These are phyloP conservation scores for Campodea augens DNA, from an alignment of 1,140 invertebrate species.

Conservation along the genomic window DNA sequence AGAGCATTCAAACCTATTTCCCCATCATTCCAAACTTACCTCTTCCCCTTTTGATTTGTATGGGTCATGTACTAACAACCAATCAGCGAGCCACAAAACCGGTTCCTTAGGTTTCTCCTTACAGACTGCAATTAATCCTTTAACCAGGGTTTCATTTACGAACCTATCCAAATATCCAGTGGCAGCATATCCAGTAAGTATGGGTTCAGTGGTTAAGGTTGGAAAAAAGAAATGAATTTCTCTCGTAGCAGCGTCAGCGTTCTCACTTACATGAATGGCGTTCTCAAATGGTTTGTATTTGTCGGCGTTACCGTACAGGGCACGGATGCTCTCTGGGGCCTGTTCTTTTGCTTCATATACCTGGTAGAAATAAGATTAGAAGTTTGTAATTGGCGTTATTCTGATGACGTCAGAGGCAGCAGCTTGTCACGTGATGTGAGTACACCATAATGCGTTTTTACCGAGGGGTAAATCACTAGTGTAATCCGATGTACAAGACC, in stretches of 20 bases:
- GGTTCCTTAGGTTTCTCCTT: slow-evolving; percentile 51
- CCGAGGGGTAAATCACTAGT: too few relatives aligned
- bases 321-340: slow-evolving; percentile 48
- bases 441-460: too few relatives aligned
- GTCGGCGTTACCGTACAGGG: slow-evolving; percentile 44
- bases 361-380: too few relatives aligned
- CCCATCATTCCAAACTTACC: background rate
- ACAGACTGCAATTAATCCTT: slow-evolving; percentile 46
- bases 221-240: slow-evolving; percentile 85
- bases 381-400: too few relatives aligned
- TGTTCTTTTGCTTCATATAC: slow-evolving; percentile 40
- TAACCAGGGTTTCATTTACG: slow-evolving; percentile 39
- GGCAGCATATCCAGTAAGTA: slow-evolving; percentile 29
- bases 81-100: slow-evolving; percentile 54
- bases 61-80: slow-evolving; percentile 51
- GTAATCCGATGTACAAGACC: too few relatives aligned
- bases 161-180: slow-evolving; percentile 44
- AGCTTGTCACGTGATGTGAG: too few relatives aligned
- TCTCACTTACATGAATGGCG: slow-evolving; percentile 63
- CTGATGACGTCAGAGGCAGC: too few relatives aligned
- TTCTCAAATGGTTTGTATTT: slow-evolving; percentile 42
- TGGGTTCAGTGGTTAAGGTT: slow-evolving; percentile 39
- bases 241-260: slow-evolving; percentile 41
- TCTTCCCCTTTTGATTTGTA: slow-evolving; percentile 37
- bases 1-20: background rate